phyloP scores from a whole-genome alignment of 2,888 invertebrate species.

The Chymomyza fuscimana region DNA sequence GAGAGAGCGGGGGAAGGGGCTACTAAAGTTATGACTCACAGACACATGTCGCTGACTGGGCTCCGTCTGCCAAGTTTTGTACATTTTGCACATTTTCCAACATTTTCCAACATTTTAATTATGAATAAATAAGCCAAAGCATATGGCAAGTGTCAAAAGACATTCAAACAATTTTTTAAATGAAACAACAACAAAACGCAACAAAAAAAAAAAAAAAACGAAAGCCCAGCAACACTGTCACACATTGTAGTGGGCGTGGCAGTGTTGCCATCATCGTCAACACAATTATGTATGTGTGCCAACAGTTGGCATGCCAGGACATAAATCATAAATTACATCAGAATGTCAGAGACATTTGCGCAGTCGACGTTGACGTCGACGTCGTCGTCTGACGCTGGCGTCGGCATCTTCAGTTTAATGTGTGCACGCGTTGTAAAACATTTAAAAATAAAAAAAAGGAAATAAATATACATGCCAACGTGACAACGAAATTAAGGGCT shows the following conservation, averaged over 20 bases:
- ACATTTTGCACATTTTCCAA: constrained; percentile 1
- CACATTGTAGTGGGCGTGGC: constrained; percentile 17
- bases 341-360: constrained; percentile 54
- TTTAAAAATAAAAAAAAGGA: background rate
- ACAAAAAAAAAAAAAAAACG: background rate
- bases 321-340: constrained; percentile 60
- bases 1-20: background rate
- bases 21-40: background rate
- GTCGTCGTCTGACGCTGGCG: background rate
- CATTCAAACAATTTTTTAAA: constrained; percentile 24
- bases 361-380: background rate
- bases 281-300: constrained; percentile 21
- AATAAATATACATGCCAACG: background rate
- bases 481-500: background rate
- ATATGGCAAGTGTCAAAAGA: constrained; percentile 5
- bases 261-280: constrained; percentile 21
- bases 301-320: constrained; percentile 47
- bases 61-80: constrained; percentile 2
- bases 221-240: background rate
- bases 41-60: background rate
- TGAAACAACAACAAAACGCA: constrained; percentile 18
- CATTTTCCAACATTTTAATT: constrained; percentile 26
- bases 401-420: background rate
- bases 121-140: constrained; percentile 27
- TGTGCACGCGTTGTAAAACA: background rate